phyloP scores from a whole-genome alignment of 2,113 vertebrate species.

The Malaclemys terrapin region DNA sequence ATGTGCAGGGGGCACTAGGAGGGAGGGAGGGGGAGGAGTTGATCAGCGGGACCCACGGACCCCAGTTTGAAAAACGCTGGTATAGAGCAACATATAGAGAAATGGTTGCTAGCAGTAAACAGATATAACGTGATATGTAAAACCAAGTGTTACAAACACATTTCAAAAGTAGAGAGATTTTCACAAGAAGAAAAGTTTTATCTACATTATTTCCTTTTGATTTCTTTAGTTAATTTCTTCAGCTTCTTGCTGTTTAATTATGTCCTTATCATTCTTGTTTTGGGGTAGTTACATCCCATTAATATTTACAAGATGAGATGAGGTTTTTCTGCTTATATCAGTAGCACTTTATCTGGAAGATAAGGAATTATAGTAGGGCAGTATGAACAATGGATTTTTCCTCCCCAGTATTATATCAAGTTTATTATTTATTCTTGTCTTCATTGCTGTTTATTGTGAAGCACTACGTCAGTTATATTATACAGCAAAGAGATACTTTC shows the following conservation, averaged over 20 bases:
- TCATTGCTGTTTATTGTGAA: slow-evolving; percentile 24
- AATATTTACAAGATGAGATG: neutral
- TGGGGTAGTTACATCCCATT: neutral
- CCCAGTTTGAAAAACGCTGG: no score
- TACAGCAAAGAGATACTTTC: neutral
- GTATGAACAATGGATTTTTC: neutral
- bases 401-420: slow-evolving; percentile 4
- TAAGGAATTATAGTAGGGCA: neutral
- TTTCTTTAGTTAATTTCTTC: slow-evolving; percentile 32
- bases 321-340: neutral
- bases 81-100: neutral
- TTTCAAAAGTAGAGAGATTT: neutral
- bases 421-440: slow-evolving; percentile 7
- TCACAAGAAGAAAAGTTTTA: neutral
- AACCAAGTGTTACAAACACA: neutral
- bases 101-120: neutral
- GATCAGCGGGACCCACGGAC: no score
- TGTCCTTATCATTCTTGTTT: neutral
- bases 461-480: neutral
- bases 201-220: neutral
- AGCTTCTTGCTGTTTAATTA: neutral
- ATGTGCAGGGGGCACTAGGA: no score
- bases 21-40: no score
- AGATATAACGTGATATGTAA: neutral
- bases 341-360: neutral